These are phyloP conservation scores for Furcula furcula DNA, from an alignment of 2,888 invertebrate genomes.

Conservation along the genomic window DNA sequence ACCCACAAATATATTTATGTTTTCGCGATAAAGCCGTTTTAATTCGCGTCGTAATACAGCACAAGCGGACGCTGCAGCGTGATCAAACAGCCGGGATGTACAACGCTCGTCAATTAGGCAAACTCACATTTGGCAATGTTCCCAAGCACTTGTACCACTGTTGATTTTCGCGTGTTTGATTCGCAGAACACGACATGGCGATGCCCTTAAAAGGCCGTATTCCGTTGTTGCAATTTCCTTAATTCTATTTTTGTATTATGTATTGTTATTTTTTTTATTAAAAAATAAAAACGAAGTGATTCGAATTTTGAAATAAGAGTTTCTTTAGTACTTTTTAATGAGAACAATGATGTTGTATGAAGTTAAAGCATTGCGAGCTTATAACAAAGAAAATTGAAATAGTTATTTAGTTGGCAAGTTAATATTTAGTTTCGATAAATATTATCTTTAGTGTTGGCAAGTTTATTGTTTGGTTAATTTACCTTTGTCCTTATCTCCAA, in stretches of 20 bases:
- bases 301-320: too few relatives aligned
- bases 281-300: too few relatives aligned
- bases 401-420: too few relatives aligned
- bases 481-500: not conserved
- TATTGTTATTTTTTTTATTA: too few relatives aligned
- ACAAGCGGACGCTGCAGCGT: slow-evolving; percentile 46
- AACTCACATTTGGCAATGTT: slow-evolving; percentile 72
- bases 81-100: slow-evolving; percentile 67
- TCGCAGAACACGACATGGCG: slow-evolving; percentile 43
- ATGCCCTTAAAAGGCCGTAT: slow-evolving; percentile 55
- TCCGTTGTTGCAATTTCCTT: too few relatives aligned
- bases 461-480: not conserved
- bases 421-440: too few relatives aligned
- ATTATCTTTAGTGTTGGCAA: too few relatives aligned
- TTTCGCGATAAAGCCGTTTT: slow-evolving; percentile 39
- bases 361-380: not conserved
- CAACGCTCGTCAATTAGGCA: slow-evolving; percentile 71
- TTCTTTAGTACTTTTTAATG: too few relatives aligned
- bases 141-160: slow-evolving; percentile 67
- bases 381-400: not conserved
- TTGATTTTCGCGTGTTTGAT: slow-evolving; percentile 46
- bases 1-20: slow-evolving; percentile 14
- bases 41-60: slow-evolving; percentile 46
- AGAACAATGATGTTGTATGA: too few relatives aligned
- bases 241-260: too few relatives aligned